Conservation (phyloP, 1,140 invertebrate genomes). For the Bombus superbus region DNA sequence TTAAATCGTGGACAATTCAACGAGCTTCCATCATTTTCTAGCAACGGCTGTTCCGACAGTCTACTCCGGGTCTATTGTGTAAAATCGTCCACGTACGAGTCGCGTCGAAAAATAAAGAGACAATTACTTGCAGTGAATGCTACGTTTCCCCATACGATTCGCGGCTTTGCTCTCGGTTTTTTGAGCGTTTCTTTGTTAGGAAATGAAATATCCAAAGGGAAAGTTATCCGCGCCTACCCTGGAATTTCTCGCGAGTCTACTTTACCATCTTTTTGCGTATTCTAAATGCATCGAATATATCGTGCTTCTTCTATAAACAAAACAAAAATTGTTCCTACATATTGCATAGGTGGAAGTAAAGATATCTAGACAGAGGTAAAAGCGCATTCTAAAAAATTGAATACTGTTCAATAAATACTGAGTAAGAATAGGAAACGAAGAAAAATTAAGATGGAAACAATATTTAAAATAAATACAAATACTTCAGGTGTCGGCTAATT, state of each 20-base stretch:
- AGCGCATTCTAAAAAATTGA: too few species aligned
- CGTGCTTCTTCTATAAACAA: too few species aligned
- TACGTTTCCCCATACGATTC: neutral
- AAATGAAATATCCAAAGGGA: neutral
- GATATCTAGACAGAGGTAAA: too few species aligned
- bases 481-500: too few species aligned
- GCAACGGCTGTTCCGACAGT: neutral
- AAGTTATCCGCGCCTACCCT: neutral
- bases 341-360: too few species aligned
- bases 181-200: neutral
- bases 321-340: too few species aligned
- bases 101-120: neutral
- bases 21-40: slow-evolving; percentile 1
- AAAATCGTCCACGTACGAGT: slow-evolving; percentile 4
- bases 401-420: too few species aligned
- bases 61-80: neutral
- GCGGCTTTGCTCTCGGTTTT: neutral
- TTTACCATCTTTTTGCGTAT: too few species aligned
- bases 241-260: neutral
- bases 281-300: too few species aligned
- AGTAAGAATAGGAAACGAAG: too few species aligned
- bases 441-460: too few species aligned
- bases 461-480: too few species aligned
- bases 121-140: neutral
- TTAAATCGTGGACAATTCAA: neutral